Evolutionary conservation across 2,888 invertebrate genomes (phyloP).

Genomic region (Xylophagus ater): DNA sequence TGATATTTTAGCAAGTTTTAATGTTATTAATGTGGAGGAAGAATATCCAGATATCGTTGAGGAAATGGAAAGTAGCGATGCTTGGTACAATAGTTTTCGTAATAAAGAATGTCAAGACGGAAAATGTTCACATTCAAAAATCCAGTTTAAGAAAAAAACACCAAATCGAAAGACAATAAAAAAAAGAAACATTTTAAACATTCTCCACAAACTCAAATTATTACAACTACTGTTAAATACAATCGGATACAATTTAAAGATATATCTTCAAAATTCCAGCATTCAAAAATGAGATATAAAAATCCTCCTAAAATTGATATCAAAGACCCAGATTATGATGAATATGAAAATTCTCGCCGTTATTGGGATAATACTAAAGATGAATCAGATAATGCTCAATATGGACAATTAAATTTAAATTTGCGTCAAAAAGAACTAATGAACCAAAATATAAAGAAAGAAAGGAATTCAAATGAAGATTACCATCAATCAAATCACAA

Average conservation of each 20-base stretch:
- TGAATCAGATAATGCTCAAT: no score
- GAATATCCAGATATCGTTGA: neutral
- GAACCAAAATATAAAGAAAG: neutral
- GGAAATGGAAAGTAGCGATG: constrained; percentile 14
- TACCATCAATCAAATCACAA: neutral
- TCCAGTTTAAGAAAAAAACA: neutral
- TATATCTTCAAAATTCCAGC: no score
- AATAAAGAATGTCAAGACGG: constrained; percentile 15
- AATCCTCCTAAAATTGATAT: neutral
- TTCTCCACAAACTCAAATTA: no score
- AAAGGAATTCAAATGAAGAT: neutral
- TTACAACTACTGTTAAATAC: no score
- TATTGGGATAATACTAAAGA: no score
- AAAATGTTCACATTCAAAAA: constrained; percentile 1
- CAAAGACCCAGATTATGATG: constrained; percentile 9
- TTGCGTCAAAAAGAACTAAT: no score
- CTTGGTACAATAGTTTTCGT: constrained; percentile 18
- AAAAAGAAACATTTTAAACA: constrained; percentile 4
- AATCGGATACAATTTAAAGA: no score
- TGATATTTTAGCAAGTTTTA: constrained; percentile 9
- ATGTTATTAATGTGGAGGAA: constrained; percentile 1
- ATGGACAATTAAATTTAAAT: no score
- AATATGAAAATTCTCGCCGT: constrained; percentile 9
- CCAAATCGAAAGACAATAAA: neutral
- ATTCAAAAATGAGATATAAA: neutral